phyloP scores from a whole-genome alignment of 2,888 invertebrate genomes.

The Drosophila rubida region DNA sequence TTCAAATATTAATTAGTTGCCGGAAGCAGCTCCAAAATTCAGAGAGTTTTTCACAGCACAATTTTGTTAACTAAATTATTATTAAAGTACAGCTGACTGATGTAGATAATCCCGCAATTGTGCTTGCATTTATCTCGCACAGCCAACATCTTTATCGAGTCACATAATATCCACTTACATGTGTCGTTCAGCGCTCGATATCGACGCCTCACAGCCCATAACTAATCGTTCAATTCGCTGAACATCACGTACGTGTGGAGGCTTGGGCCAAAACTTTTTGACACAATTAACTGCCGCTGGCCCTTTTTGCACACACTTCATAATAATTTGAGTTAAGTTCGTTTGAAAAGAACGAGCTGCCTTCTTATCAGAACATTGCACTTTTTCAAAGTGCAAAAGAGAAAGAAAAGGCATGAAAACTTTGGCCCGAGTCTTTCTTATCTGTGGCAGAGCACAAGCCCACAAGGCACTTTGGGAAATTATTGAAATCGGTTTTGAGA shows the following conservation, averaged over 20 bases:
- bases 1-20: constrained; percentile 19
- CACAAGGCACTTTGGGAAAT: constrained; percentile 59
- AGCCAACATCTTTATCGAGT: constrained; percentile 9
- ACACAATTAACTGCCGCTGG: constrained; percentile 70
- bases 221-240: constrained; percentile 49
- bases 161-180: constrained; percentile 20
- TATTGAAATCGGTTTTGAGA: constrained; percentile 71
- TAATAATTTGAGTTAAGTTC: constrained; percentile 21
- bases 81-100: background rate
- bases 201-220: background rate
- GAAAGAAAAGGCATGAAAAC: constrained; percentile 24
- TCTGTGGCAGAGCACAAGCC: constrained; percentile 61
- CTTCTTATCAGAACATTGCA: constrained; percentile 74
- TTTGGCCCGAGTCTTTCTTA: constrained; percentile 48
- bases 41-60: background rate
- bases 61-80: too few species aligned
- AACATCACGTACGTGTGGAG: constrained; percentile 57
- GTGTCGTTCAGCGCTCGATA: background rate
- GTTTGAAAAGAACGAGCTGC: constrained; percentile 25
- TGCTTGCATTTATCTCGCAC: background rate
- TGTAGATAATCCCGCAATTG: constrained; percentile 1
- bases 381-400: constrained; percentile 61
- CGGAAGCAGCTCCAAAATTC: background rate
- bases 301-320: constrained; percentile 36
- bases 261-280: constrained; percentile 67